A percentile compares a stretch with the other conserved stretches of the same genome.
These are phyloP conservation scores for Nineta flava DNA, from an alignment of 2,888 invertebrate genomes.

Conservation along the genomic window DNA sequence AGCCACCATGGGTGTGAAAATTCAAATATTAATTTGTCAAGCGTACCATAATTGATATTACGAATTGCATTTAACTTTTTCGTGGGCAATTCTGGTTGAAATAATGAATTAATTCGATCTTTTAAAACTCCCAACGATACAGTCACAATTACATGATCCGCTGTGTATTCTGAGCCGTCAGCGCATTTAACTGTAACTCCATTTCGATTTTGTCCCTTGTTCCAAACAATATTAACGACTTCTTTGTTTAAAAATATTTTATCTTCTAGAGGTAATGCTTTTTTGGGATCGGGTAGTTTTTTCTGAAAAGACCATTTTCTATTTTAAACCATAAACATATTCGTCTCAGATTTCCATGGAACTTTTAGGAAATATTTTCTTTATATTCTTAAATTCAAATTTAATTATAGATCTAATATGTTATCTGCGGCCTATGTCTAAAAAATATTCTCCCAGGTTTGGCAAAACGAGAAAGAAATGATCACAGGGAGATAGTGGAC, in stretches of 20 bases:
- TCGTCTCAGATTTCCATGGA: too few species aligned
- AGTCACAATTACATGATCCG: constrained; percentile 50
- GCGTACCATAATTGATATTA: constrained; percentile 43
- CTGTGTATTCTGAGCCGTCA: constrained; percentile 34
- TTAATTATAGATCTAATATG: too few species aligned
- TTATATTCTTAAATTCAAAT: too few species aligned
- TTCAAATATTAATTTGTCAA: constrained; percentile 48
- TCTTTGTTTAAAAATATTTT: constrained; percentile 21
- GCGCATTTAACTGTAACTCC: constrained; percentile 29
- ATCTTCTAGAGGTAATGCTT: constrained; percentile 19
- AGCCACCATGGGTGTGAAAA: constrained; percentile 52
- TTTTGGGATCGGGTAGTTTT: too few species aligned
- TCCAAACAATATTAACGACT: constrained; percentile 23
- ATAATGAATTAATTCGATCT: too few species aligned
- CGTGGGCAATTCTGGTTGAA: constrained; percentile 36
- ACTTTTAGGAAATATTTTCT: too few species aligned
- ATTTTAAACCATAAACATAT: too few species aligned
- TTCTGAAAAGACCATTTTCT: too few species aligned
- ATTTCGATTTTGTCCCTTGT: constrained; percentile 13
- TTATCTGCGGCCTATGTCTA: too few species aligned
- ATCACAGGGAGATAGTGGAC: too few species aligned
- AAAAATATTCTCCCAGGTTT: too few species aligned
- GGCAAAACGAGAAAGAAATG: too few species aligned
- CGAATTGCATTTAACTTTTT: constrained; percentile 38
- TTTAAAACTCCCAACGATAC: constrained; percentile 55